phyloP scores from a whole-genome alignment of 2,113 vertebrate species.

The Otolemur garnettii region DNA sequence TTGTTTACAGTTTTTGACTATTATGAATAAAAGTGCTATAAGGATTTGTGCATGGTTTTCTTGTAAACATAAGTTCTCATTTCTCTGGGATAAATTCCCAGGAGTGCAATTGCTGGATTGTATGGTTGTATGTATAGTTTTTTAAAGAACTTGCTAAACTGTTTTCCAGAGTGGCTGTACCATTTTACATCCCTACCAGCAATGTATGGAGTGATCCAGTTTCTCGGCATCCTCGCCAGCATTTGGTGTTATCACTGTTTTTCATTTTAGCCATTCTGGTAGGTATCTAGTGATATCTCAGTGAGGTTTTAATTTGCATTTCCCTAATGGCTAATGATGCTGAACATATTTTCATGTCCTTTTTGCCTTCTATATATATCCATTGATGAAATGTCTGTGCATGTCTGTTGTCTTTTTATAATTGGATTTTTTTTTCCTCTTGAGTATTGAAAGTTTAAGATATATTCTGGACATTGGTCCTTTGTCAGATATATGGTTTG shows the following conservation, averaged over 20 bases:
- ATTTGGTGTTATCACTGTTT: slow-evolving; percentile 72
- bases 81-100: slow-evolving; percentile 16
- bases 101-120: slow-evolving; percentile 32
- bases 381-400: slow-evolving; percentile 10
- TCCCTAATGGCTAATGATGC: slow-evolving; percentile 44
- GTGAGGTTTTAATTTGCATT: slow-evolving; percentile 68
- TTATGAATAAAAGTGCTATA: slow-evolving; percentile 2
- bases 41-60: slow-evolving; percentile 42
- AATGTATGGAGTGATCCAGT: slow-evolving; percentile 67
- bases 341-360: slow-evolving; percentile 39
- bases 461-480: background rate
- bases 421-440: slow-evolving; percentile 4
- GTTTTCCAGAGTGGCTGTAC: slow-evolving; percentile 73
- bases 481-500: background rate
- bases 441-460: slow-evolving; percentile 27
- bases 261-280: slow-evolving; percentile 76
- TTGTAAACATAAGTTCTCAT: background rate
- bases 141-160: slow-evolving; percentile 72
- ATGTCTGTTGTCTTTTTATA: slow-evolving; percentile 28
- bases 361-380: slow-evolving; percentile 43
- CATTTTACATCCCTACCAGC: slow-evolving; percentile 64
- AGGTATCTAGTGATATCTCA: slow-evolving; percentile 57
- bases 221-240: slow-evolving; percentile 66
- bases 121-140: slow-evolving; percentile 50
- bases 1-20: slow-evolving; percentile 8